These are phyloP conservation scores for Ptilorrhoa leucosticta DNA, from an alignment of 2,113 vertebrate genomes.

Conservation along the genomic window DNA sequence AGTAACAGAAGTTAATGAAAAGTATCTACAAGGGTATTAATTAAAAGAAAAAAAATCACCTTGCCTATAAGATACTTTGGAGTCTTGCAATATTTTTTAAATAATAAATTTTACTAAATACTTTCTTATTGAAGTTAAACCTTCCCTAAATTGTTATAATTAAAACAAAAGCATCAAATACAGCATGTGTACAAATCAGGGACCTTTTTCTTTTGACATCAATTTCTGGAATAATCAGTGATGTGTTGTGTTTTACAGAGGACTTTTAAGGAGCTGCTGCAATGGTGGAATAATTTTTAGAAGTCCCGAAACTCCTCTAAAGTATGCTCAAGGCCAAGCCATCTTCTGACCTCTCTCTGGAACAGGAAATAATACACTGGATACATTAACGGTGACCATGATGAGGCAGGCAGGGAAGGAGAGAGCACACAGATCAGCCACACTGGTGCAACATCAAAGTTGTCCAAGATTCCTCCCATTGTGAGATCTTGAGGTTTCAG, in stretches of 20 bases:
- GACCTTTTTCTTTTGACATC: rapidly evolving
- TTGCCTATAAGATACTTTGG: neutral
- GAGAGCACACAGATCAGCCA: neutral
- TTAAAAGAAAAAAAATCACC: neutral
- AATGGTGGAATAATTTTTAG: neutral
- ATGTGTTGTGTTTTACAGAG: neutral
- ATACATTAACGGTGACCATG: neutral
- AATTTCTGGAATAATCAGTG: neutral
- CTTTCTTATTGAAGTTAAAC: neutral
- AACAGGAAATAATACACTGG: neutral
- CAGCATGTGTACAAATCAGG: neutral
- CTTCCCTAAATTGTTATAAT: neutral
- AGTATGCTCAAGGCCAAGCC: neutral
- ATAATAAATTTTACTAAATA: neutral
- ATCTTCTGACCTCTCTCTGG: neutral
- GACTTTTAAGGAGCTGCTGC: neutral
- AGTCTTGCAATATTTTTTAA: neutral
- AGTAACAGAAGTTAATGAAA: neutral
- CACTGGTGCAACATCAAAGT: neutral
- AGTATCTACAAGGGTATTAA: neutral
- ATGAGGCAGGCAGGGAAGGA: neutral
- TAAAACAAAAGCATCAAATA: neutral
- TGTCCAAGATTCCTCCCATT: neutral
- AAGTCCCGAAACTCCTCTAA: neutral
- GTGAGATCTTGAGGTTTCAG: neutral